Evolutionary conservation across 2,888 invertebrate species (phyloP), one percentile per base, ranked within the genome.

Genomic region (Xestia ashworthii): DNA sequence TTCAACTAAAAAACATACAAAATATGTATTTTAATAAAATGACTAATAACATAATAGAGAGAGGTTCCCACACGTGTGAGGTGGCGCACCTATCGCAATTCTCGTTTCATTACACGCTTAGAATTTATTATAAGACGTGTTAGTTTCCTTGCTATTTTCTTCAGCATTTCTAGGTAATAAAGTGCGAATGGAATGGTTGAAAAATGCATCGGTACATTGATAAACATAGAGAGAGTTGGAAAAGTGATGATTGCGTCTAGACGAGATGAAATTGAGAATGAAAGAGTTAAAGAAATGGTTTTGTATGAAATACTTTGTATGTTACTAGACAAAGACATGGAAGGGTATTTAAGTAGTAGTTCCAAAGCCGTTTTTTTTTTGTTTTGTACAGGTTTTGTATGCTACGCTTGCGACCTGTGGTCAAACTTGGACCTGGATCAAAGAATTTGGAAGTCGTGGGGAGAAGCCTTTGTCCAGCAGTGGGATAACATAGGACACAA

Each of bases 91-190:
- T 78, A 78, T 69, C 76, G 72, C 73, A 81, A 71, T 74, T 69
- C 76, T 78, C 78, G 22, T 55, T 68, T 25, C 38, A 81, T 58
- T 74, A 85, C 85, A 55, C 71, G 71, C 38, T 71, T 67, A 72
- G 81, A 85, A 87, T 87, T 83, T 85, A 83, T 78, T 80, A 87
- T 83, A 70, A 82, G 77, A 73, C 72, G 70, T 78, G 79, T 76
- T 76, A 80, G 72, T 74, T 80, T 66, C 76, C 62, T 32, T 67
- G 70, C 50, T 48, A 78, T 84, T 82, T 84, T 70, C 76, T 82
- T 76, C 65, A 80, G 62, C 38, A 66, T 70, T 73, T 73, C 66
- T 58, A 67, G 68, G 76, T 70, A 83, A 73, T 83, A 83, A 85
- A 79, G 60, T 74, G 70, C 14, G 70, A 67, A 78, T 67, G 55